These are phyloP conservation scores for Pararge aegeria DNA, from an alignment of 1,140 invertebrate species.

Conservation along the genomic window DNA sequence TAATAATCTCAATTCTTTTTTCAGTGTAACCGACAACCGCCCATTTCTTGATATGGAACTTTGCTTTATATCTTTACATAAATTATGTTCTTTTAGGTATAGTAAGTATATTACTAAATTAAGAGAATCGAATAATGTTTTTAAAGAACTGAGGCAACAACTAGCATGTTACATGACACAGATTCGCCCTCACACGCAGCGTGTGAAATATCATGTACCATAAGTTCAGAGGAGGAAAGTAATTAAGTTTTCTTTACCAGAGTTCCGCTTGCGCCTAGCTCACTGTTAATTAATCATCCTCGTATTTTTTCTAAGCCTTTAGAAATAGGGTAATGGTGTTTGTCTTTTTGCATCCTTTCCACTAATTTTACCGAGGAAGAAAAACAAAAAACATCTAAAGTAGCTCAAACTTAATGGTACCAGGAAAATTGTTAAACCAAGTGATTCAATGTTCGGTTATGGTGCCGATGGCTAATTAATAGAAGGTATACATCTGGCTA, in stretches of 20 bases:
- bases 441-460: too few species aligned
- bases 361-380: conserved; percentile 3
- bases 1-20: too few species aligned
- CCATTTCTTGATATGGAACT: too few species aligned
- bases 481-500: too few species aligned
- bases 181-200: neutral
- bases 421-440: neutral
- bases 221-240: conserved; percentile 15
- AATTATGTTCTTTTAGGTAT: too few species aligned
- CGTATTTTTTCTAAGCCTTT: conserved; percentile 51
- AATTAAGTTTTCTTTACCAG: conserved; percentile 66
- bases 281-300: conserved; percentile 67
- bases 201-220: conserved; percentile 2
- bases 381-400: neutral
- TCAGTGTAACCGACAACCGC: too few species aligned
- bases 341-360: conserved; percentile 29
- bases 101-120: too few species aligned
- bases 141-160: too few species aligned
- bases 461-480: too few species aligned
- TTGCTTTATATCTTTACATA: too few species aligned
- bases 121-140: too few species aligned
- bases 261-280: conserved; percentile 56
- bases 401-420: neutral
- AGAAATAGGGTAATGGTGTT: conserved; percentile 43
- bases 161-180: neutral